Percentiles rank a stretch among this genome's conserved stretches.
phyloP scores from a whole-genome alignment of 23 tunicate genomes.

The Halocynthia roretzi region DNA sequence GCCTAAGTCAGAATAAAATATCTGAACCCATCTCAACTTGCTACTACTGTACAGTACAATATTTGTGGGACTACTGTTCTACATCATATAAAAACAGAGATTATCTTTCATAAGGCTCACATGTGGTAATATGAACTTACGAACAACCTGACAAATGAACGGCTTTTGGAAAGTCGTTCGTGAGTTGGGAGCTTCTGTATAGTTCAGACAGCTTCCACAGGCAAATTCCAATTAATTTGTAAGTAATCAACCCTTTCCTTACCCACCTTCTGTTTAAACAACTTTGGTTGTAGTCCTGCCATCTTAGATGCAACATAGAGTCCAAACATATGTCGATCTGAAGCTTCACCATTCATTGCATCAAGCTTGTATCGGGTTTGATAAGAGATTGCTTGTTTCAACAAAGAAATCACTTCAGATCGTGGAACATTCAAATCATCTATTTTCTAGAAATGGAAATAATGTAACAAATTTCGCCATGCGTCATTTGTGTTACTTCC shows the following conservation, averaged over 20 bases:
- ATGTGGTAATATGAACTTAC: no score
- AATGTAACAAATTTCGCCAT: no score
- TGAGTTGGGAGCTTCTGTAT: no score
- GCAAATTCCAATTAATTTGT: not conserved
- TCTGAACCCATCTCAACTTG: no score
- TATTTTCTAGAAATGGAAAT: constrained; percentile 49
- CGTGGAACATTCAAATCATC: constrained; percentile 27
- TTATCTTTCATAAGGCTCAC: no score
- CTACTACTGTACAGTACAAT: no score
- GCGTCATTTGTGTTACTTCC: no score
- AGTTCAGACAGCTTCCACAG: not conserved
- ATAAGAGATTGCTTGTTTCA: constrained; percentile 55
- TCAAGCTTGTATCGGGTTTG: constrained; percentile 78
- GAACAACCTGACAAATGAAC: no score
- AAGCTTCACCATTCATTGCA: constrained; percentile 83
- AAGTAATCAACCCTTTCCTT: not conserved
- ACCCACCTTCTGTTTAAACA: constrained; percentile 55
- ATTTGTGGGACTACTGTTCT: no score
- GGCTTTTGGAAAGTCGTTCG: no score
- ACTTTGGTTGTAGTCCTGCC: constrained; percentile 64
- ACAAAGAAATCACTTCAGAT: constrained; percentile 28
- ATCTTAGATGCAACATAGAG: constrained; percentile 65
- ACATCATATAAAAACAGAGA: no score
- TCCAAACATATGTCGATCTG: constrained; percentile 86
- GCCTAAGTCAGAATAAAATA: no score